Evolutionary conservation across 2,797 vertebrate species (phyloP).

Genomic region (Paguma larvata): DNA sequence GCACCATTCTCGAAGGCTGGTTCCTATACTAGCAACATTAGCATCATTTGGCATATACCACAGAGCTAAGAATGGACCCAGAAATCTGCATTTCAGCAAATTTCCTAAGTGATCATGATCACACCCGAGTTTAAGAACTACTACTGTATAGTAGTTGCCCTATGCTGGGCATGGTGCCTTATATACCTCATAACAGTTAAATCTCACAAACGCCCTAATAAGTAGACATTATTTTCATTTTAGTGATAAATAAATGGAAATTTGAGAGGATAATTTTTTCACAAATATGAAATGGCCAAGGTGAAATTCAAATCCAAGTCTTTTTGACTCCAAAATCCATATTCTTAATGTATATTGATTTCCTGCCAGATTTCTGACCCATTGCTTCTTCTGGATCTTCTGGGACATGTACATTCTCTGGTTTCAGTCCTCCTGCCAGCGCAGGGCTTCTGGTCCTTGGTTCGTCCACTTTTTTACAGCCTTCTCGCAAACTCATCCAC

Average conservation of each 20-base stretch:
- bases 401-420: not conserved
- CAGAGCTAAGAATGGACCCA: rapidly evolving
- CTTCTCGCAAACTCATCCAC: not conserved
- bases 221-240: not conserved
- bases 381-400: not conserved
- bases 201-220: not conserved
- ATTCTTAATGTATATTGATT: not conserved
- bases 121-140: not conserved
- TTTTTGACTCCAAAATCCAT: not conserved
- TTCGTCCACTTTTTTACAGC: not conserved
- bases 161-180: not conserved
- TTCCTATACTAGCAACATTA: rapidly evolving
- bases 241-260: not conserved
- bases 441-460: not conserved
- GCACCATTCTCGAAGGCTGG: rapidly evolving
- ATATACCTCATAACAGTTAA: rapidly evolving
- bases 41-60: rapidly evolving
- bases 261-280: not conserved
- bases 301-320: not conserved
- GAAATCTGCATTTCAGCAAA: not conserved
- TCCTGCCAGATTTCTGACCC: not conserved
- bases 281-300: not conserved
- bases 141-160: rapidly evolving
- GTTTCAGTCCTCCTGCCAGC: not conserved
- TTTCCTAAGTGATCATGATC: rapidly evolving